Conservation (phyloP, 2,888 invertebrate species). For the Trachelus stipa region DNA sequence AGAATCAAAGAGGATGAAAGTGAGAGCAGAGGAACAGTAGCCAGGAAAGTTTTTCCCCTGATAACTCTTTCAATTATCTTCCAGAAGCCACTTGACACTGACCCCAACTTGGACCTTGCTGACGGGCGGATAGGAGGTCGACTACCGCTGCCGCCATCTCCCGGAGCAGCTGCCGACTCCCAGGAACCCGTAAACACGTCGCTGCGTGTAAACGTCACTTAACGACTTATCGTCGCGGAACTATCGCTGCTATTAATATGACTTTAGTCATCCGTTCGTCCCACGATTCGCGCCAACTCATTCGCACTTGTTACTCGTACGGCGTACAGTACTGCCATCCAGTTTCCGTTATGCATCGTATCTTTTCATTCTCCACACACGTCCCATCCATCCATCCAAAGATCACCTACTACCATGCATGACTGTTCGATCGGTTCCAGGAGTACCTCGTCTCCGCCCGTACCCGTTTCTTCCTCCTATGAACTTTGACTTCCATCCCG, state of each 20-base stretch:
- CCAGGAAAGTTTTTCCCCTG: neutral
- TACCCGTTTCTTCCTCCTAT: neutral
- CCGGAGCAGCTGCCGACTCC: neutral
- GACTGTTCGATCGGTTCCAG: neutral
- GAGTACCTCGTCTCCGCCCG: neutral
- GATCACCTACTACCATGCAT: neutral
- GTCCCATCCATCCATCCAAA: neutral
- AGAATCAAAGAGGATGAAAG: conserved; percentile 18
- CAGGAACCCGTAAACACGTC: neutral
- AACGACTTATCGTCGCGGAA: neutral
- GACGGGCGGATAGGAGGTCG: conserved; percentile 5
- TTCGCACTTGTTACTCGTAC: neutral
- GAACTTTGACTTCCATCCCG: conserved; percentile 4
- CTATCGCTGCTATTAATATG: neutral
- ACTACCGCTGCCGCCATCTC: conserved; percentile 5
- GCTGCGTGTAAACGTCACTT: neutral
- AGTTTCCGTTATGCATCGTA: neutral
- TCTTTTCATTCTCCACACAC: neutral
- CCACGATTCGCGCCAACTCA: neutral
- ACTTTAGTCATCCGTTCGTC: neutral
- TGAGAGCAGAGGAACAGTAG: neutral
- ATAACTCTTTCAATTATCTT: neutral
- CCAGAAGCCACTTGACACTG: conserved; percentile 23
- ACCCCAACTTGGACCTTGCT: conserved; percentile 11
- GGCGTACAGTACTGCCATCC: neutral